Evolutionary conservation across 2,113 vertebrate species (phyloP).

Genomic region (Brachionichthys hirsutus): DNA sequence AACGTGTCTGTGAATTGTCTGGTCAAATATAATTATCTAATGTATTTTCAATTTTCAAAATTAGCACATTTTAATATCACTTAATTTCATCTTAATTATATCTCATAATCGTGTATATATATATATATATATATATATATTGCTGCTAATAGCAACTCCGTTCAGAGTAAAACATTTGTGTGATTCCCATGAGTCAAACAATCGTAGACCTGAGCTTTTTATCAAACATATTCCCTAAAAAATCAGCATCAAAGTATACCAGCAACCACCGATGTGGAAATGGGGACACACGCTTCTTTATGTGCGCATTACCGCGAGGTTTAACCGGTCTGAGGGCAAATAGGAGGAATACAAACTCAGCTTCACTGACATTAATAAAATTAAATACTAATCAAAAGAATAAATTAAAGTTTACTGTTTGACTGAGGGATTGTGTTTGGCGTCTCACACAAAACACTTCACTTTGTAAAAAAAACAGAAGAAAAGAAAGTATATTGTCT

Average conservation of each 20-base stretch:
- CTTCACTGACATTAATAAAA: neutral
- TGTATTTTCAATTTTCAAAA: conserved; percentile 23
- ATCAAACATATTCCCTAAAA: neutral
- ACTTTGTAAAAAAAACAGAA: no score
- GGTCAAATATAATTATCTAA: conserved; percentile 6
- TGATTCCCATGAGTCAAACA: neutral
- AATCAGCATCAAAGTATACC: neutral
- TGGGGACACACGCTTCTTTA: neutral
- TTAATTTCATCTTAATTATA: conserved; percentile 2
- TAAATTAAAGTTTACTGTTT: conserved; percentile 2
- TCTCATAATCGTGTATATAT: conserved; percentile 5
- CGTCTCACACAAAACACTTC: no score
- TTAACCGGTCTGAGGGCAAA: neutral
- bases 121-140: no score
- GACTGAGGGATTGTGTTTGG: neutral
- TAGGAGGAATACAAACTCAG: neutral
- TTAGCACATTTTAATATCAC: conserved; percentile 15
- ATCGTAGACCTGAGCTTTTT: conserved; percentile 4
- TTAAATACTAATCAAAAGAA: neutral
- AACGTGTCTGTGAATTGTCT: no score
- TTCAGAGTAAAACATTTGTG: no score
- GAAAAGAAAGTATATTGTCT: neutral
- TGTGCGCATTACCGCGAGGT: conserved; percentile 5
- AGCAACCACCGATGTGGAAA: neutral
- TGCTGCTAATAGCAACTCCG: no score